phyloP scores from a whole-genome alignment of 2,888 invertebrate genomes.

The Meandrusa payeni region DNA sequence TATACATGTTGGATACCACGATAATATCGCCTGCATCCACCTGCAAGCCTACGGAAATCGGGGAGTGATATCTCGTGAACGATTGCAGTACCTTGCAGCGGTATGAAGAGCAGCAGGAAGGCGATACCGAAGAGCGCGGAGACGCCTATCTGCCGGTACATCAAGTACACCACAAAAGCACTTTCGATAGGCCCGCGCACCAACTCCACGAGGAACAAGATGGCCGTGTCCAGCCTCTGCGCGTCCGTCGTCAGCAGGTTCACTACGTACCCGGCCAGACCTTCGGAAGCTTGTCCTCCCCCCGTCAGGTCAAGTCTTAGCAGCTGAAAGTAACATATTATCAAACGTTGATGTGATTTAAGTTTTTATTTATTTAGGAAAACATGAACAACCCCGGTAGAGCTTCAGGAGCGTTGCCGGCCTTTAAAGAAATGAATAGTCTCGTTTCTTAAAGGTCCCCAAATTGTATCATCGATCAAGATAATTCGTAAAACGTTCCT shows the following conservation, averaged over 20 bases:
- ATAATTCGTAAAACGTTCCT: too few relatives aligned
- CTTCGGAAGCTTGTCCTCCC: constrained; percentile 78
- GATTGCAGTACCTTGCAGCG: constrained; percentile 82
- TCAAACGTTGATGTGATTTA: too few relatives aligned
- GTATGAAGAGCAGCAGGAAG: constrained; percentile 81
- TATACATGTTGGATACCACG: too few relatives aligned
- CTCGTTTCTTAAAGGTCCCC: too few relatives aligned
- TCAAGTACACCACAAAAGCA: constrained; percentile 86
- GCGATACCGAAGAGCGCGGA: constrained; percentile 82
- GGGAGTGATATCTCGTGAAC: too few relatives aligned
- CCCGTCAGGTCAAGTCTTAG: constrained; percentile 86
- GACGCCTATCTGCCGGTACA: constrained; percentile 82
- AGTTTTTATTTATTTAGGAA: too few relatives aligned
- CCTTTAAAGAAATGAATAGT: too few relatives aligned
- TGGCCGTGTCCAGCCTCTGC: constrained; percentile 90
- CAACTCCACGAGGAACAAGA: constrained; percentile 90
- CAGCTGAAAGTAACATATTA: constrained; percentile 83
- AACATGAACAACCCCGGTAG: too few relatives aligned
- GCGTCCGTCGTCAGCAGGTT: constrained; percentile 94
- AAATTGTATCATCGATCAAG: too few relatives aligned
- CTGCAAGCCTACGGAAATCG: too few relatives aligned
- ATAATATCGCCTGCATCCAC: too few relatives aligned
- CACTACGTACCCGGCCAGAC: constrained; percentile 84
- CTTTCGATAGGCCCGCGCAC: constrained; percentile 92
- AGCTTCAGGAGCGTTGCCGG: too few relatives aligned